phyloP scores from a whole-genome alignment of 1,140 invertebrate genomes.

The Epicauta chinensis region DNA sequence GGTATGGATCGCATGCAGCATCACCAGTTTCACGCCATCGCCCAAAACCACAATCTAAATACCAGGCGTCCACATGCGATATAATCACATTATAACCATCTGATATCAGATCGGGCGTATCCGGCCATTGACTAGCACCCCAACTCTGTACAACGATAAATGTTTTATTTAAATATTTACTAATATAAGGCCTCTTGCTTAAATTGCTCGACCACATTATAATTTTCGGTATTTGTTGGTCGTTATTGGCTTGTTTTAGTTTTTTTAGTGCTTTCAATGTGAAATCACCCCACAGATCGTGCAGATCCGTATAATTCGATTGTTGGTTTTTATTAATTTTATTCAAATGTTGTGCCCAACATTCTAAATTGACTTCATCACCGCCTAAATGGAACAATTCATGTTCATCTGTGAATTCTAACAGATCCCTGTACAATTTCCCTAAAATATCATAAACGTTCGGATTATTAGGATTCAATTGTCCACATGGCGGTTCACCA shows the following conservation, averaged over 20 bases:
- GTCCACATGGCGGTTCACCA: constrained; percentile 76
- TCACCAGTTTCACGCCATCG: constrained; percentile 65
- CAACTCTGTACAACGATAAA: constrained; percentile 62
- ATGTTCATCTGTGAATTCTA: constrained; percentile 56
- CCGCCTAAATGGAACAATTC: constrained; percentile 77
- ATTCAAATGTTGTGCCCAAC: constrained; percentile 58
- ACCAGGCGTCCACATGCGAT: constrained; percentile 80
- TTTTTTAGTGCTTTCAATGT: constrained; percentile 56
- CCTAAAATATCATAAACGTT: constrained; percentile 65
- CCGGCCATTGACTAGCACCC: constrained; percentile 69
- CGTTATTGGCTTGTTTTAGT: constrained; percentile 59
- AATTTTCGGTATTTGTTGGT: constrained; percentile 54
- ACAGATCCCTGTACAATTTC: constrained; percentile 59
- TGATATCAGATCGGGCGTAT: constrained; percentile 64
- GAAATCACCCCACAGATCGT: constrained; percentile 71
- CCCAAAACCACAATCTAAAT: constrained; percentile 77
- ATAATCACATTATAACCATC: constrained; percentile 71
- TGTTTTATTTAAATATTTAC: constrained; percentile 53
- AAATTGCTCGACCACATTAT: constrained; percentile 75
- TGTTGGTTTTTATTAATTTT: constrained; percentile 45
- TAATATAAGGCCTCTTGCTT: constrained; percentile 61
- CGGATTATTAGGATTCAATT: constrained; percentile 72
- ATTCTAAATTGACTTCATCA: constrained; percentile 74
- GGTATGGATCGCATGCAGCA: constrained; percentile 71
- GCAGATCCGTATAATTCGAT: constrained; percentile 65